These are phyloP conservation scores for Plutella xylostella DNA, from an alignment of 2,888 invertebrate genomes.

Conservation along the genomic window DNA sequence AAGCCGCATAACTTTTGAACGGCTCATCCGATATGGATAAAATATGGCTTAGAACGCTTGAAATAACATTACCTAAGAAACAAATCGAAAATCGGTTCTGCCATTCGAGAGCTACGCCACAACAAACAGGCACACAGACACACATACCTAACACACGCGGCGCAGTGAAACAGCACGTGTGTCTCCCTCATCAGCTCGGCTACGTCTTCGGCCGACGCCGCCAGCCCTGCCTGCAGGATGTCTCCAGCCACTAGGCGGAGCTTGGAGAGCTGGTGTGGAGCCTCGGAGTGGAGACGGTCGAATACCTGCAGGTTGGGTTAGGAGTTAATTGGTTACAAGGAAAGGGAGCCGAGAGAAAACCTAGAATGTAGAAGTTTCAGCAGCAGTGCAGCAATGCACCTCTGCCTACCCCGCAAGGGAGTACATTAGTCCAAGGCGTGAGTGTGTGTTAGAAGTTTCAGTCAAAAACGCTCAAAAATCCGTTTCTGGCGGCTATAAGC, in stretches of 20 bases:
- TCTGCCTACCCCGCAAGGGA: too few species aligned
- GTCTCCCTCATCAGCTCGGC: conserved; percentile 70
- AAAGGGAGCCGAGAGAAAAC: too few species aligned
- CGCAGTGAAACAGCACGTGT: conserved; percentile 84
- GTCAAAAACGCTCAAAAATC: background rate
- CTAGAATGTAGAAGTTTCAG: too few species aligned
- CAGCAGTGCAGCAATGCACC: too few species aligned
- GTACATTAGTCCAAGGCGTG: background rate
- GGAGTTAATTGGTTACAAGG: background rate
- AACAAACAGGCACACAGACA: background rate
- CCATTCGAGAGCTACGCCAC: background rate
- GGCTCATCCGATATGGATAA: too few species aligned
- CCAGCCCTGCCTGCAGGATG: conserved; percentile 71
- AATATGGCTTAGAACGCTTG: too few species aligned
- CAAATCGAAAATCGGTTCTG: too few species aligned
- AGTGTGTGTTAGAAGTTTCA: background rate
- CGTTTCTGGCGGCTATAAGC: background rate
- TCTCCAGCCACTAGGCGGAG: conserved; percentile 77
- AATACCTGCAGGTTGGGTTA: conserved; percentile 49
- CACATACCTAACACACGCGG: conserved; percentile 80
- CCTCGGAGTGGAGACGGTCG: conserved; percentile 60
- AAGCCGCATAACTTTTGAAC: too few species aligned
- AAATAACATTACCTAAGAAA: too few species aligned
- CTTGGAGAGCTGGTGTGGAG: conserved; percentile 72
- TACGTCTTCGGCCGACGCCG: conserved; percentile 68